Evolutionary conservation across 53 echinoderm and acorn worm species (phyloP), one percentile per base, ranked within the genome.

Genomic region (Actinopyga echinites): DNA sequence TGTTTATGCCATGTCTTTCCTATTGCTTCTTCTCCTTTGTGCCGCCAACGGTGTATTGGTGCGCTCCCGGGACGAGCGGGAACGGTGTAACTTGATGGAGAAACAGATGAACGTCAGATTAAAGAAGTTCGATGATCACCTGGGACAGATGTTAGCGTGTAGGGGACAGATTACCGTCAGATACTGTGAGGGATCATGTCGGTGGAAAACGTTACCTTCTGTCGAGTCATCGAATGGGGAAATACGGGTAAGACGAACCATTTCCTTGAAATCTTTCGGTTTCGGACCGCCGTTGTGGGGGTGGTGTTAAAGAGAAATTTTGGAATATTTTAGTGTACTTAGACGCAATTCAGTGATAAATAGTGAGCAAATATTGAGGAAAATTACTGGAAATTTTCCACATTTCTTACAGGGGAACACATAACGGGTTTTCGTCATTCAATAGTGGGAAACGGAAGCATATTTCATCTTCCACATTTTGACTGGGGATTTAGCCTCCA

Each of bases 1-100:
- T 71, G 25, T 42, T 40, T 42, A 71, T 71, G 71, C 71, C 40
- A 71, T 71, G 71, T 71, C 71, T 71, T 71, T 71, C 71, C 71
- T 71, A 0, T 42, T 71, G 8, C 44, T 71, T 6, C 71, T 71
- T 42, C 71, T 71, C 2, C n/a, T 71, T 22, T 71, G 71, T 44
- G 71, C 71, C 44, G 71, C 71, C 37, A 38, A 71, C 24, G 71
- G 71, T 40, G 71, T 71, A 37, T 44, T 71, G 71, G 71, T 71
- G 40, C 71, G 43, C 11, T 71, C 71, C 10, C 38, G 71, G 71
- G 40, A 71, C 71, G 71, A 71, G 25, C 7, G 71, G 71, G 71
- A 71, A 71, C 71, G 71, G n/a, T 71, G 71, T 42, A 28, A 36
- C n/a, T 26, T 71, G 44, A 40, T 24, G 28, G 40, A 40, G 71